phyloP scores from a whole-genome alignment of 2,113 vertebrate species.

The Galbula dea region DNA sequence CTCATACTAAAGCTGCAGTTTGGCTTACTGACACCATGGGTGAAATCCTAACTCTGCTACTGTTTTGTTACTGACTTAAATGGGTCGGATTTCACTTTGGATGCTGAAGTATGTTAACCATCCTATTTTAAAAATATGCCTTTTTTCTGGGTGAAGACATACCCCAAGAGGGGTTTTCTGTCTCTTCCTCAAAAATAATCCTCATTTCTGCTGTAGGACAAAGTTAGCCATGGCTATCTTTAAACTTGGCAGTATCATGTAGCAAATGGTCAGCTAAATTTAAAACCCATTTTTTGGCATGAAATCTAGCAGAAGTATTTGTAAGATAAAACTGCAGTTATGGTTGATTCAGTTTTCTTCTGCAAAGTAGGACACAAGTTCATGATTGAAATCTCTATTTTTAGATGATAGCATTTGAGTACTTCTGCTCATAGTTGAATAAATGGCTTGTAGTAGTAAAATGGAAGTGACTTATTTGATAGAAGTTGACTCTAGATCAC shows the following conservation, averaged over 20 bases:
- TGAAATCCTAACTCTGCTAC: background rate
- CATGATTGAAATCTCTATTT: slow-evolving; percentile 69
- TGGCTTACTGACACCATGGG: background rate
- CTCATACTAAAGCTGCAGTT: background rate
- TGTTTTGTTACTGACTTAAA: background rate
- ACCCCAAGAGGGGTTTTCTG: background rate
- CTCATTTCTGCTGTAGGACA: background rate
- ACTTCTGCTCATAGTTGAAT: slow-evolving; percentile 53
- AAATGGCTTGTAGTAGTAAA: slow-evolving; percentile 50
- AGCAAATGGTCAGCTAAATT: slow-evolving; percentile 74
- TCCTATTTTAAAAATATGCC: slow-evolving; percentile 6
- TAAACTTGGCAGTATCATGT: slow-evolving; percentile 32
- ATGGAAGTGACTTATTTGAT: slow-evolving; percentile 32
- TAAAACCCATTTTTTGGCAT: slow-evolving; percentile 65
- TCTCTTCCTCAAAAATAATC: slow-evolving; percentile 11
- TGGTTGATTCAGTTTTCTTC: slow-evolving; percentile 65
- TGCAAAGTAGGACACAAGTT: slow-evolving; percentile 46
- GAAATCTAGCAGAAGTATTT: slow-evolving; percentile 64
- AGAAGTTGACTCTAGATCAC: slow-evolving; percentile 45
- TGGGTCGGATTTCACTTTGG: background rate
- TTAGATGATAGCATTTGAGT: slow-evolving; percentile 62
- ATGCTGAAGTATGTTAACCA: background rate
- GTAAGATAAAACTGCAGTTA: slow-evolving; percentile 59
- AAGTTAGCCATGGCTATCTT: slow-evolving; percentile 24
- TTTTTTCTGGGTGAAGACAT: slow-evolving; percentile 10